Evolutionary conservation across 2,888 invertebrate species (phyloP).

Genomic region (Drosophila nigritarsus): DNA sequence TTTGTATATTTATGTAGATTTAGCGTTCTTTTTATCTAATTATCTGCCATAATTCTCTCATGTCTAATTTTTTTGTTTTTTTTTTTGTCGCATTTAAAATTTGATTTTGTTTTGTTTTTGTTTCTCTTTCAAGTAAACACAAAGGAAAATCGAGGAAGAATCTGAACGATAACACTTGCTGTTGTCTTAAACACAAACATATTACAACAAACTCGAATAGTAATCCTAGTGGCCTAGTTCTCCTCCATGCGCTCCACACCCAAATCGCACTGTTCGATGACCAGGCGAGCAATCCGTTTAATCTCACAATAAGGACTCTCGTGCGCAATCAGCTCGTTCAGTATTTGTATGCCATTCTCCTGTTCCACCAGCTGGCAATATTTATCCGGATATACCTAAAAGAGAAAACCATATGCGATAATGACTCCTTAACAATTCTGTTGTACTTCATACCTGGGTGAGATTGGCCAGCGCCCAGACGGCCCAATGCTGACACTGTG

Average conservation of each 20-base stretch:
- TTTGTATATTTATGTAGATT: conserved; percentile 42
- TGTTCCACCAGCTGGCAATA: conserved; percentile 95
- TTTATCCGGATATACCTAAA: conserved; percentile 90
- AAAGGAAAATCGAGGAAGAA: conserved; percentile 50
- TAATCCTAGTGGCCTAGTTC: conserved; percentile 69
- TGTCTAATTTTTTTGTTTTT: conserved; percentile 17
- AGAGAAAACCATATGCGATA: no score
- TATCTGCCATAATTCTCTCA: conserved; percentile 21
- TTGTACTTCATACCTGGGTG: conserved; percentile 86
- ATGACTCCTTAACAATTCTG: fast-evolving
- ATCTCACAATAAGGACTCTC: conserved; percentile 88
- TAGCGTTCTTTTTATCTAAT: conserved; percentile 36
- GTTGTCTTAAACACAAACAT: conserved; percentile 62
- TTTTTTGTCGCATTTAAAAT: conserved; percentile 24
- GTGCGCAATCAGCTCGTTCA: conserved; percentile 88
- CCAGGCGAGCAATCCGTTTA: conserved; percentile 89
- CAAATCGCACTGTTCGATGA: conserved; percentile 88
- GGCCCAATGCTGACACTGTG: conserved; percentile 98
- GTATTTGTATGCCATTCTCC: conserved; percentile 92
- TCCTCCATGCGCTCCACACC: conserved; percentile 81
- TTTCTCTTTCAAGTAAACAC: conserved; percentile 39
- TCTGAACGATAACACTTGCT: conserved; percentile 67
- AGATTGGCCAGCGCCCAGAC: conserved; percentile 99
- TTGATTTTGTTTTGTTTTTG: conserved; percentile 11
- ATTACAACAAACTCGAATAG: conserved; percentile 69